phyloP scores from a whole-genome alignment of 2,888 invertebrate genomes.

The Iphiclides podalirius region DNA sequence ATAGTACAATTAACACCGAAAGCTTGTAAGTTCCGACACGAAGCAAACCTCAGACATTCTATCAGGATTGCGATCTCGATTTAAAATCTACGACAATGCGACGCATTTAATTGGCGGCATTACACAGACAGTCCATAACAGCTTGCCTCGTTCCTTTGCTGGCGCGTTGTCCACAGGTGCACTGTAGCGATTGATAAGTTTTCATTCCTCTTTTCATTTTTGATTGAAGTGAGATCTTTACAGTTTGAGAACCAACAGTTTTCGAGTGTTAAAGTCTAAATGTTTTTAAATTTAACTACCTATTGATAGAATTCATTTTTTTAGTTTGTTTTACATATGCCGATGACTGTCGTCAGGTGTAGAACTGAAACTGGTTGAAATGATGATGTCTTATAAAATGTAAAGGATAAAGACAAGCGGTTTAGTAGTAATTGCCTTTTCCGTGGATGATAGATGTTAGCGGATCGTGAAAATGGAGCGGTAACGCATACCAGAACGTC shows the following conservation, averaged over 20 bases:
- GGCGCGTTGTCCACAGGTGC: constrained; percentile 34
- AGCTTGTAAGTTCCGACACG: constrained; percentile 10
- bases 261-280: too few species aligned
- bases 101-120: constrained; percentile 57
- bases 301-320: too few species aligned
- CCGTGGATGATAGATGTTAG: constrained; percentile 25
- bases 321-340: too few species aligned
- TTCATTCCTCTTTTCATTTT: constrained; percentile 31
- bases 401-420: constrained; percentile 1
- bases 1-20: constrained; percentile 23
- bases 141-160: constrained; percentile 35
- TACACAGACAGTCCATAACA: constrained; percentile 37
- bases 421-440: constrained; percentile 13
- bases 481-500: constrained; percentile 52
- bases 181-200: constrained; percentile 34
- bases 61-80: constrained; percentile 32
- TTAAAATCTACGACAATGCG: constrained; percentile 42
- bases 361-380: neutral
- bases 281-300: too few species aligned
- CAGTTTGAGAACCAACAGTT: too few species aligned
- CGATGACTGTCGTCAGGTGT: too few species aligned
- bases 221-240: constrained; percentile 30
- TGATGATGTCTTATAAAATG: neutral
- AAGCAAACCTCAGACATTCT: constrained; percentile 23
- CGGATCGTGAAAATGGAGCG: constrained; percentile 28